Evolutionary conservation across 2,113 vertebrate species (phyloP), one percentile per base, ranked within the genome.

Genomic region (Ailuropoda melanoleuca): DNA sequence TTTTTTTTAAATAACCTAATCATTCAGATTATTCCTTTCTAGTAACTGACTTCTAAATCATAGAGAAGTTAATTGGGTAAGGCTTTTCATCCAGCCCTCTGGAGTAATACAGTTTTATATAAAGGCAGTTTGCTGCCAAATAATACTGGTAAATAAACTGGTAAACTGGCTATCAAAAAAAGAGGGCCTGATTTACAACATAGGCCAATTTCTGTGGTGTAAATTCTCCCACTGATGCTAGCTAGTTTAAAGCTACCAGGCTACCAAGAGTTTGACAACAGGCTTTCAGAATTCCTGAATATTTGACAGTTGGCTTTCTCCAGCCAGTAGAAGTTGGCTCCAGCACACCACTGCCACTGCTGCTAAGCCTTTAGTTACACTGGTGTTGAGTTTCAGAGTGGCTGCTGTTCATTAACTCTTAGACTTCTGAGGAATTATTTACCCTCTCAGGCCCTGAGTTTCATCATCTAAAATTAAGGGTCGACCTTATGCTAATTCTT

Each of bases 261-360:
- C 43, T 66, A 72, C 50, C 10, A 24, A n/a, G n/a, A 7, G 24
- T 70, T 90, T 96, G 62, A 95, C 64, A 91, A 43, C 15, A 81
- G 64, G 43, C 80, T 92, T 98, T 95, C 78, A 88, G 29, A 84
- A 83, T 93, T 93, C 77, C 68, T 90, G 92, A 90, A 34, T 84
- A 50, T 83, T 90, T 81, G 88, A 85, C 37, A 81, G 34, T 60
- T 97, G 84, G 56, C 56, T 92, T 31, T 93, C 48, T 24, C 31
- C 14, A 95, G 64, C 43, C n/a, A 95, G 80, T 64, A 46, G 17
- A 80, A 90, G 46, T 55, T 93, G 82, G 77, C 31, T 88, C 17
- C 6, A 85, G 84, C 55, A 91, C 31, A 56, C 34, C 58, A 50
- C 39, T 24, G 58, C 34, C 58, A 50, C 39, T 48, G 74, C 66